phyloP scores from a whole-genome alignment of 2,113 vertebrate genomes.

The Oncorhynchus kisutch region DNA sequence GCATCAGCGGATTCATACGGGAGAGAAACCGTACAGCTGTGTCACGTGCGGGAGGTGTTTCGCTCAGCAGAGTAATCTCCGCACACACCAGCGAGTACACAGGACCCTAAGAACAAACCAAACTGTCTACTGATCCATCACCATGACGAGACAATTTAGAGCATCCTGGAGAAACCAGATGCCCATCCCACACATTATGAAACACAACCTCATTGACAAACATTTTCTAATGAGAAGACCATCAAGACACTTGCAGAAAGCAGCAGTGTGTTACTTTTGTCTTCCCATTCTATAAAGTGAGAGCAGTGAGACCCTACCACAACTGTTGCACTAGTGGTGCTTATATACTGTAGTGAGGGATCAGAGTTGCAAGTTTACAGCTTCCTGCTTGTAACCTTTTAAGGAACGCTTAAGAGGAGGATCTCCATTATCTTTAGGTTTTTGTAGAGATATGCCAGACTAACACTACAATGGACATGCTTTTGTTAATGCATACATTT shows the following conservation, averaged over 20 bases:
- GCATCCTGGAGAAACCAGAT: too few relatives aligned
- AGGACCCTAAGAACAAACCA: conserved; percentile 39
- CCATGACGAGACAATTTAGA: background rate
- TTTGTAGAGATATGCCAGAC: background rate
- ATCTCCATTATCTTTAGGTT: background rate
- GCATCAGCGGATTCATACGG: conserved; percentile 75
- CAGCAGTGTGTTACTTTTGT: too few relatives aligned
- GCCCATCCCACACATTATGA: background rate
- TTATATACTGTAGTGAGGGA: too few relatives aligned
- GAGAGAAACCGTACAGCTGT: conserved; percentile 74
- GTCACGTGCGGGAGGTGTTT: conserved; percentile 66
- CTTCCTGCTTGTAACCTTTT: too few relatives aligned
- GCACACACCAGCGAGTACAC: conserved; percentile 74
- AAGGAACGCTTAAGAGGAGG: background rate
- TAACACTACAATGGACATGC: background rate
- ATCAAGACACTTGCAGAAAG: too few relatives aligned
- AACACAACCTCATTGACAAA: too few relatives aligned
- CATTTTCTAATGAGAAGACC: too few relatives aligned
- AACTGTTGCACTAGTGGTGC: too few relatives aligned
- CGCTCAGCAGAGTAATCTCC: conserved; percentile 75
- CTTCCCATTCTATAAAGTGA: too few relatives aligned
- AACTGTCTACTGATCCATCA: background rate
- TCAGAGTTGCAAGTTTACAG: too few relatives aligned
- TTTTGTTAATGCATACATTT: background rate
- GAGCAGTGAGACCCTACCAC: too few relatives aligned